Conservation (phyloP, 2,888 invertebrate genomes). For the Lasiommata megera region DNA sequence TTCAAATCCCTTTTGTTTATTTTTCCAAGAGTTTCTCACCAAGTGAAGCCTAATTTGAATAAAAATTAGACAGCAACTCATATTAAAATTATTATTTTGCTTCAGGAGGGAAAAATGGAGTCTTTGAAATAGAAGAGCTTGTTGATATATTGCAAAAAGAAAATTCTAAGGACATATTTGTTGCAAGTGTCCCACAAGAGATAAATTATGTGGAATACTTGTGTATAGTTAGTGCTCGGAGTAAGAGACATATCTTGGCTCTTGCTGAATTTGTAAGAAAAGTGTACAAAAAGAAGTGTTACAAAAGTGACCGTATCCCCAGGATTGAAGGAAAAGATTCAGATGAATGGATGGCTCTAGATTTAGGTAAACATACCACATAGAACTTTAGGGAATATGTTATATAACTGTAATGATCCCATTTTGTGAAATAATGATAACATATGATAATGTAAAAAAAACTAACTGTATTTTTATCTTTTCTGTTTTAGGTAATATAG, state of each 20-base stretch:
- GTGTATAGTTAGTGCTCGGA: constrained; percentile 89
- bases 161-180: constrained; percentile 90
- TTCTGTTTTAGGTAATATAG: constrained; percentile 91
- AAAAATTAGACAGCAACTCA: background rate
- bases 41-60: no score
- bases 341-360: constrained; percentile 93
- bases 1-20: no score
- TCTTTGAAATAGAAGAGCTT: constrained; percentile 94
- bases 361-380: constrained; percentile 84
- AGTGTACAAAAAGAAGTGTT: constrained; percentile 87
- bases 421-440: no score
- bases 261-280: constrained; percentile 88
- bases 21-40: no score
- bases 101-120: constrained; percentile 90
- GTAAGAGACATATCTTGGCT: constrained; percentile 87
- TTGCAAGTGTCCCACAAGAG: constrained; percentile 87
- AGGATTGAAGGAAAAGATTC: constrained; percentile 89
- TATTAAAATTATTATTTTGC: constrained; percentile 28
- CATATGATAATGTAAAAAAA: background rate
- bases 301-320: constrained; percentile 84
- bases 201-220: constrained; percentile 92
- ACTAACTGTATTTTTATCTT: constrained; percentile 4
- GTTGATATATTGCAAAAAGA: constrained; percentile 88
- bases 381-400: no score
- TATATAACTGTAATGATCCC: no score